phyloP scores from a whole-genome alignment of 2,113 vertebrate species.

The Talpa occidentalis region DNA sequence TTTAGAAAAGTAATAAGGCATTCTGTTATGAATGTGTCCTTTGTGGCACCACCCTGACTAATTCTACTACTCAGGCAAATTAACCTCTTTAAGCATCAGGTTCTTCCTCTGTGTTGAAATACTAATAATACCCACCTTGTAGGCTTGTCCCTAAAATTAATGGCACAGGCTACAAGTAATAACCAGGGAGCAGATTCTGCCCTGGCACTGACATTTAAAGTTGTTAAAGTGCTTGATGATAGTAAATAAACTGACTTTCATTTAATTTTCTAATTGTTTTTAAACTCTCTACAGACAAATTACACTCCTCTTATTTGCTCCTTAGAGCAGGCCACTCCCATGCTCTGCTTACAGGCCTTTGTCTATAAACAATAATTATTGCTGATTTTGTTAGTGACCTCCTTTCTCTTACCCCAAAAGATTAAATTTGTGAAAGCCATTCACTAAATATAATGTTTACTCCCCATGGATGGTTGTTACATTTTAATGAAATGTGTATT shows the following conservation, averaged over 20 bases:
- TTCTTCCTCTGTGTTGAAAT: not conserved
- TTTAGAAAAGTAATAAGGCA: not conserved
- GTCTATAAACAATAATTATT: not conserved
- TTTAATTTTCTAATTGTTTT: conserved; percentile 43
- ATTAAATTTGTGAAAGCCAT: not conserved
- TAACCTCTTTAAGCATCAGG: not conserved
- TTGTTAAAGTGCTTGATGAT: not conserved
- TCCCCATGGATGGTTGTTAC: not conserved
- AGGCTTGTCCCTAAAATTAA: not conserved
- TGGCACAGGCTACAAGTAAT: not conserved
- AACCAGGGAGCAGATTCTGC: not conserved
- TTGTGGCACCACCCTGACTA: not conserved
- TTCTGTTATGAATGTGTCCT: not conserved
- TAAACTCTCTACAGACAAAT: not conserved
- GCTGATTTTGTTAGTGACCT: not conserved
- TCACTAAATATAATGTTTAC: not conserved
- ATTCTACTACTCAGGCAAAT: not conserved
- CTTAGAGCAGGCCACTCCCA: not conserved
- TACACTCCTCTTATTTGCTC: not conserved
- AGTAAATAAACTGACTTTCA: not conserved
- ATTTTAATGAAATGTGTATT: not conserved
- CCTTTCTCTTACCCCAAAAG: not conserved
- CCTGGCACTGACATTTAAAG: not conserved
- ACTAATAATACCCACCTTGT: not conserved
- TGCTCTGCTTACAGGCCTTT: not conserved